phyloP scores from a whole-genome alignment of 2,113 vertebrate species.

The Muntiacus muntjak region DNA sequence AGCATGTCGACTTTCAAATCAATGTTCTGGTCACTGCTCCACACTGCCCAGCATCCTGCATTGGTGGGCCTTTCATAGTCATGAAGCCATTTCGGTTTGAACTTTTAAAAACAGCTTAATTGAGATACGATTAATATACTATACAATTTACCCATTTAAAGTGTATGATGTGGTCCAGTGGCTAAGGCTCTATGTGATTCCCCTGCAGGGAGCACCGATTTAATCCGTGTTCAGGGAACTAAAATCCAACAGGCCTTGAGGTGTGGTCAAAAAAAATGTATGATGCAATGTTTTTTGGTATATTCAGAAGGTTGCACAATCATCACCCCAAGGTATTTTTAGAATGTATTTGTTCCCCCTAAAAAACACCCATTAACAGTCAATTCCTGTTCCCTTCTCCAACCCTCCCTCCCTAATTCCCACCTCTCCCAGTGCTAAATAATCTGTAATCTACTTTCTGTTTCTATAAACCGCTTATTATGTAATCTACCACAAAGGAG shows the following conservation, averaged over 20 bases:
- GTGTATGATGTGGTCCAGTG: background rate
- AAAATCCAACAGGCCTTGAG: background rate
- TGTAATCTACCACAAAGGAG: background rate
- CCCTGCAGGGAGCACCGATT: background rate
- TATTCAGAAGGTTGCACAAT: background rate
- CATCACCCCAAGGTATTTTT: background rate
- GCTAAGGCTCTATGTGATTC: background rate
- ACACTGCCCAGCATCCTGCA: background rate
- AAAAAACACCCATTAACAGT: background rate
- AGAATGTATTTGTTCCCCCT: background rate
- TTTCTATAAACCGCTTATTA: background rate
- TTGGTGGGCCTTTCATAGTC: background rate
- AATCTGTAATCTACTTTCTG: background rate
- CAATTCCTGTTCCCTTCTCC: background rate
- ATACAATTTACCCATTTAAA: background rate
- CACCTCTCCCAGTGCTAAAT: background rate
- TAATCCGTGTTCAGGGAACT: background rate
- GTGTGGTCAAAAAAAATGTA: background rate
- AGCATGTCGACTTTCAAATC: background rate
- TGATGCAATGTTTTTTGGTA: background rate
- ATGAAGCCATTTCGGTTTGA: background rate
- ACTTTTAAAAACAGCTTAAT: background rate
- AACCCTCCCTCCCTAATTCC: background rate
- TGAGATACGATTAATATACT: background rate
- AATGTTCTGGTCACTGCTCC: background rate